These are phyloP conservation scores for Temnopleurus reevesii DNA, from an alignment of 53 echinoderm and acorn worm genomes.

Conservation along the genomic window DNA sequence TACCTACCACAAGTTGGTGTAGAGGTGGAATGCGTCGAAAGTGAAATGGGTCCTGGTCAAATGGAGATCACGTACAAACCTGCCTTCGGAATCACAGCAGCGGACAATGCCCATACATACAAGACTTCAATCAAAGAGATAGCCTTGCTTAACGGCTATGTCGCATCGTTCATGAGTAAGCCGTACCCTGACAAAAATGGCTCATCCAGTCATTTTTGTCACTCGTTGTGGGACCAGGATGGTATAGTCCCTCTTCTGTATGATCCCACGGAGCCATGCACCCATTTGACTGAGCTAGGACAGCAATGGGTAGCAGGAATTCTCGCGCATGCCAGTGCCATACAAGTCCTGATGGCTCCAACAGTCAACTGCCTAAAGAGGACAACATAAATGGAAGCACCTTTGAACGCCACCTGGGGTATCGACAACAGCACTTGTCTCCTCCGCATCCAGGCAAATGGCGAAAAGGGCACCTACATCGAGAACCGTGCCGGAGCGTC, in stretches of 20 bases:
- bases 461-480: constrained; percentile 72
- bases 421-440: constrained; percentile 64
- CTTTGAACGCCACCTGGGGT: constrained; percentile 75
- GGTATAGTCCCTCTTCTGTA: constrained; percentile 49
- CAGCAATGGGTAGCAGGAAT: constrained; percentile 84
- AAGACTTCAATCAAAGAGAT: constrained; percentile 74
- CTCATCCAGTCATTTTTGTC: constrained; percentile 63
- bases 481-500: constrained; percentile 71
- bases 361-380: constrained; percentile 71
- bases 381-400: background rate
- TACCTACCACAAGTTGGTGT: constrained; percentile 63
- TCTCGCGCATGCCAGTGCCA: constrained; percentile 71
- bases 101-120: constrained; percentile 73
- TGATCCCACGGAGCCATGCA: constrained; percentile 52
- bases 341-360: constrained; percentile 61
- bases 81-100: constrained; percentile 65
- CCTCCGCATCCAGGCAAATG: constrained; percentile 62
- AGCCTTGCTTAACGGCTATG: constrained; percentile 64
- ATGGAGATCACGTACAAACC: constrained; percentile 70
- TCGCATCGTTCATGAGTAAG: constrained; percentile 76
- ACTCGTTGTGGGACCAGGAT: constrained; percentile 69
- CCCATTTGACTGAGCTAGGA: constrained; percentile 65
- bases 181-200: constrained; percentile 63
- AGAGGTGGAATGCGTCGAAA: constrained; percentile 60
- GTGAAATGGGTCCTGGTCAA: constrained; percentile 67